phyloP scores from a whole-genome alignment of 2,797 vertebrate genomes.

The Xenopus petersii region DNA sequence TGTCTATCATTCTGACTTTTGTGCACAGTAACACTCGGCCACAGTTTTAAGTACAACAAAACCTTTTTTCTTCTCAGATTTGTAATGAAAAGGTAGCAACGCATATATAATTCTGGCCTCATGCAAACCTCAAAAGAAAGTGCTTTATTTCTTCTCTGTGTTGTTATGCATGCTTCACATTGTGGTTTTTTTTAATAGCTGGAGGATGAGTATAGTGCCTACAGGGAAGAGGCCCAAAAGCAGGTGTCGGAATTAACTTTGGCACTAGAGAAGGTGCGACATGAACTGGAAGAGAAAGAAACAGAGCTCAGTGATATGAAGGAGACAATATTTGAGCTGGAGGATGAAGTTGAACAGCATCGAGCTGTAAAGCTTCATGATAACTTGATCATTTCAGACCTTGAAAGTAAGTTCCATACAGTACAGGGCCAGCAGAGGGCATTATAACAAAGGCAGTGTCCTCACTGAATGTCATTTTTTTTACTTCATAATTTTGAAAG shows the following conservation, averaged over 20 bases:
- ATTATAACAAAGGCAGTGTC: not conserved
- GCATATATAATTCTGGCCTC: no score
- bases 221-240: slow-evolving; percentile 86
- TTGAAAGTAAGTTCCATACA: slow-evolving; percentile 80
- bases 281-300: slow-evolving; percentile 87
- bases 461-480: not conserved
- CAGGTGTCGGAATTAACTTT: slow-evolving; percentile 85
- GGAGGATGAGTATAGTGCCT: slow-evolving; percentile 84
- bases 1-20: no score
- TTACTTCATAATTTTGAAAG: not conserved
- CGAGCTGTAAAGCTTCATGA: slow-evolving; percentile 94
- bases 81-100: no score
- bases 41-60: no score
- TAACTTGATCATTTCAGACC: slow-evolving; percentile 92
- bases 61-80: no score
- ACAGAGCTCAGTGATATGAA: slow-evolving; percentile 94
- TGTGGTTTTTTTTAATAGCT: slow-evolving; percentile 63
- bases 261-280: slow-evolving; percentile 79
- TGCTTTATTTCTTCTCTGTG: no score
- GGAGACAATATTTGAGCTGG: slow-evolving; percentile 94
- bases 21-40: no score
- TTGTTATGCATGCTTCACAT: no score
- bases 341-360: slow-evolving; percentile 96
- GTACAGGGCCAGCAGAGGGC: slow-evolving; percentile 31
- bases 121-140: no score